These are phyloP conservation scores for Myotis davidii DNA, from an alignment of 2,113 vertebrate species.

Conservation along the genomic window DNA sequence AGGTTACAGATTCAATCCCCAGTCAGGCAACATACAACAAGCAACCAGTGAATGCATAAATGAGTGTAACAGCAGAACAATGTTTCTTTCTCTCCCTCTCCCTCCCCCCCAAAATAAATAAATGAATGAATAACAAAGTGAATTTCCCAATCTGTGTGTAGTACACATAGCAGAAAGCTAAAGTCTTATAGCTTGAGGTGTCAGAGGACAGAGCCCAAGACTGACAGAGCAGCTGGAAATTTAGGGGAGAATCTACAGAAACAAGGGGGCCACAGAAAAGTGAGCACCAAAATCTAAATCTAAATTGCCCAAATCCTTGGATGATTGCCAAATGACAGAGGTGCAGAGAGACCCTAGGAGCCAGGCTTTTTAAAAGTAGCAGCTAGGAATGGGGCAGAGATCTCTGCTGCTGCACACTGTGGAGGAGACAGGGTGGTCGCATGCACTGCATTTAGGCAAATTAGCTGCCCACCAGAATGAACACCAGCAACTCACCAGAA, in stretches of 20 bases:
- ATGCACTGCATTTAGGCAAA: not conserved
- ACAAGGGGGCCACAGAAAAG: not conserved
- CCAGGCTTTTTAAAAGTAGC: not conserved
- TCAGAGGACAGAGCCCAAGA: not conserved
- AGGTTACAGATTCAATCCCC: not conserved
- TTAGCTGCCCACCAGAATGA: not conserved
- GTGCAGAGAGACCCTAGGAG: not conserved
- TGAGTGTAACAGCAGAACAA: not conserved
- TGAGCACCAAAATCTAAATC: not conserved
- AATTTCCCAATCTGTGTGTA: not conserved
- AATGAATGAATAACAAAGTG: not conserved
- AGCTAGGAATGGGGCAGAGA: not conserved
- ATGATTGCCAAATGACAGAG: not conserved
- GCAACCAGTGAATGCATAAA: not conserved
- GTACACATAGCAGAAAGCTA: not conserved
- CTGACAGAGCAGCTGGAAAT: not conserved
- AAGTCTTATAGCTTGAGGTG: not conserved
- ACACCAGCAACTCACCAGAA: not conserved
- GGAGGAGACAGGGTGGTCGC: not conserved
- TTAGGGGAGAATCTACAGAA: not conserved
- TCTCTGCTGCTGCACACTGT: rapidly evolving
- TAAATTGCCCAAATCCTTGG: not conserved
- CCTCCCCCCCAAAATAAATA: not conserved
- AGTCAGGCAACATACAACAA: not conserved
- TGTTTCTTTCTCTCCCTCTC: not conserved